A percentile compares a stretch with the other conserved stretches of the same genome.
Conservation (phyloP, 2,888 invertebrate species). For the Stenichneumon culpator region DNA sequence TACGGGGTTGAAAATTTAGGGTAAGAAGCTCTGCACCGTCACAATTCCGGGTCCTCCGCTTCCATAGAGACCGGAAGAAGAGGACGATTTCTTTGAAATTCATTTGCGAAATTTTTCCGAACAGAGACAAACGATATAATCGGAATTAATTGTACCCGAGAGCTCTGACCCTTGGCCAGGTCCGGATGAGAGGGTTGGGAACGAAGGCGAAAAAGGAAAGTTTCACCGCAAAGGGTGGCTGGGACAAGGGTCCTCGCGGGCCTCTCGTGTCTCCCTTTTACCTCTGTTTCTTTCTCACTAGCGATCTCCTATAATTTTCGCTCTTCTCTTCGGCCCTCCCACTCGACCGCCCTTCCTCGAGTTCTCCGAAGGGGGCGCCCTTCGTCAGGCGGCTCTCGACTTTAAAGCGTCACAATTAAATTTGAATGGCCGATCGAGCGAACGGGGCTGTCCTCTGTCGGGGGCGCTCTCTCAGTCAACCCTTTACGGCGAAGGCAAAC, state of each 20-base stretch:
- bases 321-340: slow-evolving; percentile 25
- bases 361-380: slow-evolving; percentile 16
- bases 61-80: not conserved
- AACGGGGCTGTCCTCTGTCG: slow-evolving; percentile 47
- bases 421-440: slow-evolving; percentile 73
- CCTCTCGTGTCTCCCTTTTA: slow-evolving; percentile 43
- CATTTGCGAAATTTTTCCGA: slow-evolving; percentile 16
- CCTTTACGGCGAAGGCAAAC: slow-evolving; percentile 57
- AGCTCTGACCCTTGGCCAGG: slow-evolving; percentile 17
- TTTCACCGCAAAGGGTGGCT: slow-evolving; percentile 61
- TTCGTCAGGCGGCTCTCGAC: slow-evolving; percentile 57
- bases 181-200: not conserved
- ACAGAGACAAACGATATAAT: not conserved
- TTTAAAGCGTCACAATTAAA: slow-evolving; percentile 74
- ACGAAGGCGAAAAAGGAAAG: slow-evolving; percentile 21
- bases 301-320: slow-evolving; percentile 39
- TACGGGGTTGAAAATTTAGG: not conserved
- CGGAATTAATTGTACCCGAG: slow-evolving; percentile 8
- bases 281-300: slow-evolving; percentile 39
- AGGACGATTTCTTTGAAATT: not conserved
- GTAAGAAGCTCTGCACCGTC: no score
- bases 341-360: not conserved
- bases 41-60: no score
- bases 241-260: slow-evolving; percentile 47
- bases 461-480: slow-evolving; percentile 32